These are phyloP conservation scores for Dione juno DNA, from an alignment of 2,888 invertebrate genomes.

Conservation along the genomic window DNA sequence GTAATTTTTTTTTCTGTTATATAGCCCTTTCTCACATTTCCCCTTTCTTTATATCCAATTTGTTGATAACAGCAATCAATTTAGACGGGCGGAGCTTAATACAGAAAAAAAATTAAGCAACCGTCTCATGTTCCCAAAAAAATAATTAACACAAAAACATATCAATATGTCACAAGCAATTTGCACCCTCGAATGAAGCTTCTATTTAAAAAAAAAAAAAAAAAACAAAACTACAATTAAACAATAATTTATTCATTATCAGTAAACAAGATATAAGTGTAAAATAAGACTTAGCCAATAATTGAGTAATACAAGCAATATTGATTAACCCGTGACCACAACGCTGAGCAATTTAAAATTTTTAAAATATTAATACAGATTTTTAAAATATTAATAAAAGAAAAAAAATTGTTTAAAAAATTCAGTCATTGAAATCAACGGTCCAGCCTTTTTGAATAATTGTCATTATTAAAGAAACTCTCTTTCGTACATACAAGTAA, in stretches of 20 bases:
- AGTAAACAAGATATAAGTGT: conserved; percentile 45
- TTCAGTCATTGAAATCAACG: conserved; percentile 26
- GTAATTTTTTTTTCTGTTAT: too few relatives aligned
- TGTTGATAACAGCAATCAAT: too few relatives aligned
- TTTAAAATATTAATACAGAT: too few relatives aligned
- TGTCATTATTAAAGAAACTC: conserved; percentile 36
- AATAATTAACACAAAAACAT: too few relatives aligned
- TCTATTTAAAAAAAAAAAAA: neutral
- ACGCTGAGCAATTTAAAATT: conserved; percentile 22
- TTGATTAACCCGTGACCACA: conserved; percentile 40
- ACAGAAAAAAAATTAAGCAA: too few relatives aligned
- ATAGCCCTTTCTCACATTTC: too few relatives aligned
- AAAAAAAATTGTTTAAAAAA: conserved; percentile 11
- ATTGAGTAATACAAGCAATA: conserved; percentile 34
- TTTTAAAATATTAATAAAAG: too few relatives aligned
- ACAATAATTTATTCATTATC: conserved; percentile 50
- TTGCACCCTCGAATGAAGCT: too few relatives aligned
- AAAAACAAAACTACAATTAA: conserved; percentile 42
- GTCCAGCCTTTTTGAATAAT: conserved; percentile 30
- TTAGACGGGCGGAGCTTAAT: too few relatives aligned
- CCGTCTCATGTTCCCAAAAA: too few relatives aligned
- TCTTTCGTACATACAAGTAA: neutral
- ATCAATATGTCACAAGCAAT: too few relatives aligned
- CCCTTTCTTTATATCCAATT: too few relatives aligned
- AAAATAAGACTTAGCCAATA: conserved; percentile 41